These are phyloP conservation scores for Garrulus glandarius DNA, from an alignment of 2,797 vertebrate genomes.

Conservation along the genomic window DNA sequence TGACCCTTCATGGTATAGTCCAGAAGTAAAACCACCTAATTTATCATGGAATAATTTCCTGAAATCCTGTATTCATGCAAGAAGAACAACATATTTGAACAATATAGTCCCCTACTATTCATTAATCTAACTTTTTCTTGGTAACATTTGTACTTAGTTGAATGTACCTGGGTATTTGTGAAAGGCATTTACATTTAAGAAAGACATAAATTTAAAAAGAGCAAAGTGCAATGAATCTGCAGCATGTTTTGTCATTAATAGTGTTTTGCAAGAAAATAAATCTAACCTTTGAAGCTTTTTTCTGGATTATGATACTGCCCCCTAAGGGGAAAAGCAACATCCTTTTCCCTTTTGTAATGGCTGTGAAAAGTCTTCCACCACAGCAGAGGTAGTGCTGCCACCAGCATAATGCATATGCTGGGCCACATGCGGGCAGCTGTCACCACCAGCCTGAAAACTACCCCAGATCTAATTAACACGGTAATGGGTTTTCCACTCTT, in stretches of 20 bases:
- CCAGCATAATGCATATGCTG: not conserved
- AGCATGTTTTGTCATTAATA: not conserved
- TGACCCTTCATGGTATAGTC: not conserved
- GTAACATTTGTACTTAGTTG: not conserved
- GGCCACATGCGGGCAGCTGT: not conserved
- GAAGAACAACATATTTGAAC: not conserved
- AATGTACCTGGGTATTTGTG: not conserved
- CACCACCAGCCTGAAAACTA: slow-evolving; percentile 11
- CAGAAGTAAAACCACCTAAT: not conserved
- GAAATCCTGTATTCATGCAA: not conserved
- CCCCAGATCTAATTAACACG: slow-evolving; percentile 57
- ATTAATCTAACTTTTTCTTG: not conserved
- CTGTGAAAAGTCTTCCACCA: not conserved
- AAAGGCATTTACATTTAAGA: not conserved
- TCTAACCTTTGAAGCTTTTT: not conserved
- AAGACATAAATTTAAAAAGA: not conserved
- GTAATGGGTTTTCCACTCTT: slow-evolving; percentile 54
- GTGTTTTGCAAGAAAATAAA: not conserved
- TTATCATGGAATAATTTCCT: not conserved
- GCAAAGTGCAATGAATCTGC: not conserved
- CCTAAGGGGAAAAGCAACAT: not conserved
- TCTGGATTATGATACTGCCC: not conserved
- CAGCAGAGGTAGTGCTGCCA: not conserved
- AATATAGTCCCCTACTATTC: not conserved
- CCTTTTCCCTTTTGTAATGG: not conserved